Evolutionary conservation across 2,797 vertebrate genomes (phyloP).

Genomic region (Coilia nasus): DNA sequence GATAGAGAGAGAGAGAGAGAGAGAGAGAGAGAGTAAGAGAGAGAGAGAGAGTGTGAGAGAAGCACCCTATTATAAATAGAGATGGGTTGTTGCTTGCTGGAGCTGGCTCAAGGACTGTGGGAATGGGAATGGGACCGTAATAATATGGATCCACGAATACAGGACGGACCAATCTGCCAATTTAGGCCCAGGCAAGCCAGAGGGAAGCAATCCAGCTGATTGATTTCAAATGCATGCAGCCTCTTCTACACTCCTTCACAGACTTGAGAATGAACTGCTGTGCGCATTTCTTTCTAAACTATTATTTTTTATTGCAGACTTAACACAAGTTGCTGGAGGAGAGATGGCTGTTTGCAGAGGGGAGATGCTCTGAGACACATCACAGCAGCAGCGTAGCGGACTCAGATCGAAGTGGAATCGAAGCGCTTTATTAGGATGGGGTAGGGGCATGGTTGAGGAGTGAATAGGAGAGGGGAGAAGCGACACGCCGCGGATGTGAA

Average conservation of each 20-base stretch:
- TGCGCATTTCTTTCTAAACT: background rate
- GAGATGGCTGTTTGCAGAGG: background rate
- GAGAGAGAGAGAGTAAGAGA: too few species aligned
- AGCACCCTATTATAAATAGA: background rate
- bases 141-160: constrained; percentile 1
- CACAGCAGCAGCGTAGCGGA: background rate
- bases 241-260: background rate
- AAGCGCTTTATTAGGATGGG: background rate
- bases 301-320: constrained; percentile 5
- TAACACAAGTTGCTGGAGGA: background rate
- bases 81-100: background rate
- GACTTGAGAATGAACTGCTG: constrained; percentile 1
- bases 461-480: constrained; percentile 22
- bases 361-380: background rate
- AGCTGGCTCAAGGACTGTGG: background rate
- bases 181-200: background rate
- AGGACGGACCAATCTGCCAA: constrained; percentile 12
- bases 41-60: too few species aligned
- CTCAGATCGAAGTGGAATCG: background rate
- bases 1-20: too few species aligned
- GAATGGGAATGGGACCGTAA: constrained; percentile 19
- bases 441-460: constrained; percentile 7
- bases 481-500: constrained; percentile 3
- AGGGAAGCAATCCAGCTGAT: constrained; percentile 14
- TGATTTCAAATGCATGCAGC: constrained; percentile 19